Base-by-base conservation (phyloP, 2,113 vertebrate genomes). In the Rhineura floridana region DNA sequence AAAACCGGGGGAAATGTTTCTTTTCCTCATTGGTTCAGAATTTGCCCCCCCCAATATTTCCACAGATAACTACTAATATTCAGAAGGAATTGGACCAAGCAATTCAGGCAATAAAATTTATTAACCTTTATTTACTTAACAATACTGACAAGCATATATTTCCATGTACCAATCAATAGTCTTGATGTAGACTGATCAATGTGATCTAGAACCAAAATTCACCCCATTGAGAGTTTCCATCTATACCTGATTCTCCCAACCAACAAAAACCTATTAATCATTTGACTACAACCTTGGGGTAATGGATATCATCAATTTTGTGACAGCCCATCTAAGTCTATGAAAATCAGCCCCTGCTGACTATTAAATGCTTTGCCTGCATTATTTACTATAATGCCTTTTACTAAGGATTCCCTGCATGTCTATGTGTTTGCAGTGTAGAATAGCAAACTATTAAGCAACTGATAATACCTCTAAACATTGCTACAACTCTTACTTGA, bases 301-400 rank as follows among this genome's bases (percentile, higher is more conserved):
- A 88, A 83, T 88, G 81, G 62, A 52, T 76, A 83, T 42, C 23
- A 88, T 88, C 87, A 82, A 83, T 88, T 81, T 83, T 73, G 82
- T 25, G 46, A 76, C 46, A 77, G 70, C 80, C 79, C 81, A 77
- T 88, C 81, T 88, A 50, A 83, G 81, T 83, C 73, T 63, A 67
- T 83, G 70, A 83, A 88, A 67, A 83, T 83, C 72, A 46, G 81
- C 72, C 72, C 87, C 70, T 77, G 70, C 72, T 88, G 81, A 65
- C 87, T 83, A 83, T 83, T 88, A 77, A 88, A 88, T 72, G 55
- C 59, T 77, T 67, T 83, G 73, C 73, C 46, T 83, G 72, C 87
- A 88, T 88, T 88, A 83, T 83, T 83, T 88, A 86, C 81, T 65
- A 77, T 88, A 88, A 88, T 88, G 80, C 59, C 72, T 88, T 82